Evolutionary conservation across 2,888 invertebrate species (phyloP).

Genomic region (Cosmorhoe ocellata): DNA sequence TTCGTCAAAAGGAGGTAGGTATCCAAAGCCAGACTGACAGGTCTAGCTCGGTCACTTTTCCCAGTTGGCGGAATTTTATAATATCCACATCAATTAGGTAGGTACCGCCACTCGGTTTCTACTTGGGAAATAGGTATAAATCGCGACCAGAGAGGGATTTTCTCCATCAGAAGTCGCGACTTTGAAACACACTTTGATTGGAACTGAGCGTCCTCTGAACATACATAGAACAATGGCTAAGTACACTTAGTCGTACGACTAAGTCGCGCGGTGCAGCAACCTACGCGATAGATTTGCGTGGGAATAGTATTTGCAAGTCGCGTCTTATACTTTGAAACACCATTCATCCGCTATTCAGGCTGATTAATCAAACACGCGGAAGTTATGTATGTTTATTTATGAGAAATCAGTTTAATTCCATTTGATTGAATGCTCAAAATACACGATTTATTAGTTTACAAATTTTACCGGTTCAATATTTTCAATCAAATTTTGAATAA

Average conservation of each 20-base stretch:
- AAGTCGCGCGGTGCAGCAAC: no score
- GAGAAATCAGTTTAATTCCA: slow-evolving; percentile 25
- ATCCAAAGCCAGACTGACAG: slow-evolving; percentile 25
- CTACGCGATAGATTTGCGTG: no score
- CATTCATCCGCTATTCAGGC: slow-evolving; percentile 15
- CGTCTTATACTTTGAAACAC: slow-evolving; percentile 1
- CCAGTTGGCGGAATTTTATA: slow-evolving; percentile 30
- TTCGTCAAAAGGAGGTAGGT: slow-evolving; percentile 14
- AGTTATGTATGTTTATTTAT: slow-evolving; percentile 28
- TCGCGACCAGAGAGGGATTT: no score
- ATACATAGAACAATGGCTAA: no score
- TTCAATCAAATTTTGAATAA: slow-evolving; percentile 3
- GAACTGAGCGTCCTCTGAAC: no score
- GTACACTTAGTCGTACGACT: no score
- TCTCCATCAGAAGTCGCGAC: no score
- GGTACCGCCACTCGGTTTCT: neutral
- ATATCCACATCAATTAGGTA: slow-evolving; percentile 9
- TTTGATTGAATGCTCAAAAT: slow-evolving; percentile 32
- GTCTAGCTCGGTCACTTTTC: slow-evolving; percentile 50
- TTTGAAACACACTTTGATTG: neutral
- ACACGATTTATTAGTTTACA: slow-evolving; percentile 29
- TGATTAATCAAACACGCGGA: slow-evolving; percentile 30
- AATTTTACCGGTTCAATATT: no score
- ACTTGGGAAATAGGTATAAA: neutral
- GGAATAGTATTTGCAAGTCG: no score